phyloP scores from a whole-genome alignment of 2,797 vertebrate genomes.

The Onychomys torridus region DNA sequence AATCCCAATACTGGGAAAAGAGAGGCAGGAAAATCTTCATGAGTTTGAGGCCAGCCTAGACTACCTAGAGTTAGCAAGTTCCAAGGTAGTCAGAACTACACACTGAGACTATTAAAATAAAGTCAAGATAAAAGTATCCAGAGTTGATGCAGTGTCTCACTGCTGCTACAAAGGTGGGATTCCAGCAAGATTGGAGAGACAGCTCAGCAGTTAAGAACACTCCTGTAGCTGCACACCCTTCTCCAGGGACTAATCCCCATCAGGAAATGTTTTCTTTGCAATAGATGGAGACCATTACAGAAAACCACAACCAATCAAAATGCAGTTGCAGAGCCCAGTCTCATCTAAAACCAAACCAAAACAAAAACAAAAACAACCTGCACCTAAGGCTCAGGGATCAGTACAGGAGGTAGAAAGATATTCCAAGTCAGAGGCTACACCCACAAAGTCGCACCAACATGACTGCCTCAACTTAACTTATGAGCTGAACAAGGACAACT shows the following conservation, averaged over 20 bases:
- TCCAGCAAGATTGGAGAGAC: not conserved
- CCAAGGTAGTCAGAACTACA: not conserved
- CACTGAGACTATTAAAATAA: not conserved
- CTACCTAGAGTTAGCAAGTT: not conserved
- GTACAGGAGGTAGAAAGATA: not conserved
- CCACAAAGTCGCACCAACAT: not conserved
- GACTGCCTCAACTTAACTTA: not conserved
- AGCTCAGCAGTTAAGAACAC: not conserved
- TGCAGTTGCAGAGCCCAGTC: not conserved
- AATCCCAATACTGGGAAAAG: not conserved
- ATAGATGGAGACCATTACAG: not conserved
- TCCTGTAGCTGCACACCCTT: not conserved
- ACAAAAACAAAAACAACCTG: no score
- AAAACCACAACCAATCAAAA: not conserved
- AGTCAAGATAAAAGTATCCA: not conserved
- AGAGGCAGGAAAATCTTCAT: not conserved
- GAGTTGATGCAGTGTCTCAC: not conserved
- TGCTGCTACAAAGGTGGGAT: slow-evolving; percentile 22
- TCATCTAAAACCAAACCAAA: not conserved
- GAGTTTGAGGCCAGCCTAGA: not conserved
- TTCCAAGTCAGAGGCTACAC: not conserved
- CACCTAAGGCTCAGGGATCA: not conserved
- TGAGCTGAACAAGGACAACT: not conserved
- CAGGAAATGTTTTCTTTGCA: not conserved
- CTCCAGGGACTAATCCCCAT: no score